phyloP scores from a whole-genome alignment of 2,888 invertebrate genomes.

The Ptycholaimellus sp. region DNA sequence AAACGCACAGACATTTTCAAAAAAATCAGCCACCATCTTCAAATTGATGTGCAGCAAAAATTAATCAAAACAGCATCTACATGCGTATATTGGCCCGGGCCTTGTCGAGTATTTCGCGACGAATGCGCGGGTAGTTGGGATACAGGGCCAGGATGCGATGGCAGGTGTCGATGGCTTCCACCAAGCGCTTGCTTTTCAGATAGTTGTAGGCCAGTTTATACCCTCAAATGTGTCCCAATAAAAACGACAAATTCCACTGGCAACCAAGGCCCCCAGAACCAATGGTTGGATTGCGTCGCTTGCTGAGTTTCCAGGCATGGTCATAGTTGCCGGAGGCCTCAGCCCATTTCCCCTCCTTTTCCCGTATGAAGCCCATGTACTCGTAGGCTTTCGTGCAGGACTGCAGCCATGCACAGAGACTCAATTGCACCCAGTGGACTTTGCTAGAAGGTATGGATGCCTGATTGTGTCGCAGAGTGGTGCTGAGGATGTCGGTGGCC shows the following conservation, averaged over 20 bases:
- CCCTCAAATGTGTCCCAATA: constrained; percentile 29
- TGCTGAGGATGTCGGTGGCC: constrained; percentile 49
- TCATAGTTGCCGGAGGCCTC: constrained; percentile 59
- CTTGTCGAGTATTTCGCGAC: constrained; percentile 76
- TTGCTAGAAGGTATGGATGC: constrained; percentile 15
- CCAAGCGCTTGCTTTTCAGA: constrained; percentile 60
- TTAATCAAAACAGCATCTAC: too few species aligned
- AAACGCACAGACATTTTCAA: too few species aligned
- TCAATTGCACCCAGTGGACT: not conserved
- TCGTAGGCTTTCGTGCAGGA: constrained; percentile 75
- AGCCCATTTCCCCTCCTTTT: constrained; percentile 69
- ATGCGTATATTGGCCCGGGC: constrained; percentile 29
- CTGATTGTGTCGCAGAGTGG: constrained; percentile 31
- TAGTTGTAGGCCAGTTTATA: constrained; percentile 74
- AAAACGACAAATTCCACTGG: constrained; percentile 1
- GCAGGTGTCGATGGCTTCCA: constrained; percentile 72
- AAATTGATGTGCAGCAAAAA: too few species aligned
- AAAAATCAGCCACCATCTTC: too few species aligned
- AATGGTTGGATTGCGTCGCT: constrained; percentile 52
- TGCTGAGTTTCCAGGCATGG: constrained; percentile 59
- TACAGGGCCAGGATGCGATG: constrained; percentile 34
- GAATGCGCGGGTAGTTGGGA: constrained; percentile 68
- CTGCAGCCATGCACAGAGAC: constrained; percentile 25
- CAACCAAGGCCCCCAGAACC: constrained; percentile 33
- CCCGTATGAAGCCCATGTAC: constrained; percentile 55